Conservation (phyloP, 1,140 invertebrate genomes). For the Drosophila truncata region DNA sequence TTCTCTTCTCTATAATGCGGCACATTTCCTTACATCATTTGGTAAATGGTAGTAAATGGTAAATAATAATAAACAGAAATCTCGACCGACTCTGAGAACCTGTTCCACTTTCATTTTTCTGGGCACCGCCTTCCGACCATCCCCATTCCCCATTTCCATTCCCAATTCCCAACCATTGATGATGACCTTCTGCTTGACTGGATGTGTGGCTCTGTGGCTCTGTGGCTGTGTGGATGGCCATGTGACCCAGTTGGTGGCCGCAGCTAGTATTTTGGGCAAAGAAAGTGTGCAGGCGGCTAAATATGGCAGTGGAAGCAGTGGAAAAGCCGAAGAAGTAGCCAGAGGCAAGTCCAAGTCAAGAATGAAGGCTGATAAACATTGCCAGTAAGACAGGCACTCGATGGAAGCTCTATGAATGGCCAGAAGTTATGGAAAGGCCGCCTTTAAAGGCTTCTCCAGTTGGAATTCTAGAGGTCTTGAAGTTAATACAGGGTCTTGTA, state of each 20-base stretch:
- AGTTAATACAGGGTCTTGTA: no score
- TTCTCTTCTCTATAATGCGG: background rate
- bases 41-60: slow-evolving; percentile 15
- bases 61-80: slow-evolving; percentile 33
- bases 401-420: background rate
- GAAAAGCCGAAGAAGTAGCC: background rate
- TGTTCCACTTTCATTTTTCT: slow-evolving; percentile 53
- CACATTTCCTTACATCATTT: slow-evolving; percentile 49
- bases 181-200: slow-evolving; percentile 44
- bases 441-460: background rate
- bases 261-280: slow-evolving; percentile 28
- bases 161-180: slow-evolving; percentile 18
- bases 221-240: slow-evolving; percentile 8
- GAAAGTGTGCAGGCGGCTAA: slow-evolving; percentile 32
- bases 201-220: slow-evolving; percentile 4
- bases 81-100: slow-evolving; percentile 15
- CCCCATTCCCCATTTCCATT: background rate
- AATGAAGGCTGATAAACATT: slow-evolving; percentile 22
- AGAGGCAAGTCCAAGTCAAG: slow-evolving; percentile 12
- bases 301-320: slow-evolving; percentile 9
- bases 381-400: slow-evolving; percentile 3
- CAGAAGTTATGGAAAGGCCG: background rate
- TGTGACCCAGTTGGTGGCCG: slow-evolving; percentile 40
- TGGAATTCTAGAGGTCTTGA: no score
- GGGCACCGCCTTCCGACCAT: slow-evolving; percentile 12